These are phyloP conservation scores for Tanypteryx hageni DNA, from an alignment of 2,888 invertebrate genomes.

Conservation along the genomic window DNA sequence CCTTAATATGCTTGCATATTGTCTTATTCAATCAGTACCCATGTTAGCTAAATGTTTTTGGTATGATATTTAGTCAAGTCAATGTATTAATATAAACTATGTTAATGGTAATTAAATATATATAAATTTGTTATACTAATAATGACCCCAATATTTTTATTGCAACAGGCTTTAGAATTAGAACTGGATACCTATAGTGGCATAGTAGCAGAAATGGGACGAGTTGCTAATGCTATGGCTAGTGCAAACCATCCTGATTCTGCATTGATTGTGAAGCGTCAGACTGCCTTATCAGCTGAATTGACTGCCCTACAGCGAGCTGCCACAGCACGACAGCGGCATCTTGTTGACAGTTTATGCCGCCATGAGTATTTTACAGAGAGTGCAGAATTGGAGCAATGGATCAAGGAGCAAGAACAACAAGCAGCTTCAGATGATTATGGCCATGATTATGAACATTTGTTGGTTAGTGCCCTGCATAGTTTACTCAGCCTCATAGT, in stretches of 20 bases:
- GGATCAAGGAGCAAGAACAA: conserved; percentile 94
- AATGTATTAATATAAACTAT: too few relatives aligned
- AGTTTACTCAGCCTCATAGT: too few relatives aligned
- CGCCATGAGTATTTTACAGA: conserved; percentile 94
- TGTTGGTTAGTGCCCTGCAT: conserved; percentile 79
- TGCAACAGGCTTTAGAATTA: conserved; percentile 86
- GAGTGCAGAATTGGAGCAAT: conserved; percentile 91
- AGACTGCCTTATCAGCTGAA: conserved; percentile 86
- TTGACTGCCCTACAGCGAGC: conserved; percentile 88
- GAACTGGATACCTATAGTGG: conserved; percentile 95
- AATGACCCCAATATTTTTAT: not conserved
- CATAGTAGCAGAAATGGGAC: conserved; percentile 94
- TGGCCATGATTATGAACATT: conserved; percentile 95
- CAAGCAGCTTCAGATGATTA: conserved; percentile 95
- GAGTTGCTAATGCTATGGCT: conserved; percentile 89
- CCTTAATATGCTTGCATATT: too few relatives aligned
- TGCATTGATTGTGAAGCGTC: conserved; percentile 86
- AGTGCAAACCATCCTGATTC: conserved; percentile 89
- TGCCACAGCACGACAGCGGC: conserved; percentile 87
- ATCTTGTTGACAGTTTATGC: conserved; percentile 93
- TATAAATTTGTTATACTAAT: too few relatives aligned
- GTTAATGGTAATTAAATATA: too few relatives aligned
- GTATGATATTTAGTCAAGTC: too few relatives aligned
- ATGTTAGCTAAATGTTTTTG: too few relatives aligned
- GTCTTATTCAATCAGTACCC: too few relatives aligned